Conservation (phyloP, 2,888 invertebrate species). For the Aphelenchoides bicaudatus region DNA sequence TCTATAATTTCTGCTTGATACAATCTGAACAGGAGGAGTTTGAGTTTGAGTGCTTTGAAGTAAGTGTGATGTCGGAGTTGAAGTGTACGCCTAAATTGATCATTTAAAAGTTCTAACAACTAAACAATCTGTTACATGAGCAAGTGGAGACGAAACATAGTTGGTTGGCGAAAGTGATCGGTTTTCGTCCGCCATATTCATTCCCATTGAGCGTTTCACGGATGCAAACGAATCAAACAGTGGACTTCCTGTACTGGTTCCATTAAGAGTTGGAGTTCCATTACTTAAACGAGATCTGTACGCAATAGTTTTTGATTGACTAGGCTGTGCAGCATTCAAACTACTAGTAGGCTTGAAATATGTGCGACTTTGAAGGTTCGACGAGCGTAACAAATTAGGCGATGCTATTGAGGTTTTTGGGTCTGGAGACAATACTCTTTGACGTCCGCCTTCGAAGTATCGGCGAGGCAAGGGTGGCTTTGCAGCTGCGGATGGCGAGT, state of each 20-base stretch:
- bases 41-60: too few species aligned
- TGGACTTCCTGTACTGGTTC: slow-evolving; percentile 20
- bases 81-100: too few species aligned
- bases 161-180: neutral
- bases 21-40: slow-evolving; percentile 9
- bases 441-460: slow-evolving; percentile 26
- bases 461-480: slow-evolving; percentile 25
- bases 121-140: too few species aligned
- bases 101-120: too few species aligned
- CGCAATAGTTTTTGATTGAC: slow-evolving; percentile 5
- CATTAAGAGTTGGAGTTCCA: too few species aligned
- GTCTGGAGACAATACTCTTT: slow-evolving; percentile 38
- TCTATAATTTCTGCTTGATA: too few species aligned
- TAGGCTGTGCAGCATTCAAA: neutral
- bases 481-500: slow-evolving; percentile 11
- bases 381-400: slow-evolving; percentile 25
- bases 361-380: slow-evolving; percentile 35
- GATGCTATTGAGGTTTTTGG: slow-evolving; percentile 22
- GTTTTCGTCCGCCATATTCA: slow-evolving; percentile 4
- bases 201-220: slow-evolving; percentile 23
- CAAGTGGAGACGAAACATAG: too few species aligned
- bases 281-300: slow-evolving; percentile 21
- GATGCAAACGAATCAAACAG: slow-evolving; percentile 36
- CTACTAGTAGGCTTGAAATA: slow-evolving; percentile 22
- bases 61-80: too few species aligned